Evolutionary conservation across 2,797 vertebrate genomes (phyloP).

Genomic region (Bovichtus diacanthus): DNA sequence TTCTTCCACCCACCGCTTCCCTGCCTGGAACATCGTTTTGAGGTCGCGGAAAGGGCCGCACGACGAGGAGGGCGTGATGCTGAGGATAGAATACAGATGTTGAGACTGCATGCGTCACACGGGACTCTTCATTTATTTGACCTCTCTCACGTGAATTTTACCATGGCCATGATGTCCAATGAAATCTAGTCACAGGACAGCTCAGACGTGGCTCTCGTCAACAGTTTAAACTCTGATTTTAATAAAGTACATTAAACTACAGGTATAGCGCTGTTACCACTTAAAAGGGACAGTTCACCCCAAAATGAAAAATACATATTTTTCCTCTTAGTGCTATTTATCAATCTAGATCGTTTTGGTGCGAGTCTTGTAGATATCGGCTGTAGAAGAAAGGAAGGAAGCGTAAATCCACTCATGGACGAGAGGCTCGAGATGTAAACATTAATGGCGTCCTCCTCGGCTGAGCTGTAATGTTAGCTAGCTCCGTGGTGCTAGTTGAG

Average conservation of each 20-base stretch:
- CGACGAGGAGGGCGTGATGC: conserved; percentile 85
- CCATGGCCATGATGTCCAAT: no score
- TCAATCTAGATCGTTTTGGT: no score
- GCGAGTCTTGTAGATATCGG: no score
- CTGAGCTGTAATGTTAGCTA: no score
- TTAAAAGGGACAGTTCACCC: not conserved
- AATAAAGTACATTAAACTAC: not conserved
- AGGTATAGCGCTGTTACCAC: not conserved
- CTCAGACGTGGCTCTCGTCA: not conserved
- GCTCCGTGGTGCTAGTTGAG: no score
- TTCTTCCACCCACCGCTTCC: conserved; percentile 84
- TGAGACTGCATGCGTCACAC: not conserved
- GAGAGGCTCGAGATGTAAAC: no score
- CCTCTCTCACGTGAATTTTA: not conserved
- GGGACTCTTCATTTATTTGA: not conserved
- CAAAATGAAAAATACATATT: no score
- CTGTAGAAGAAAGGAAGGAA: no score
- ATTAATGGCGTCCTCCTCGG: no score
- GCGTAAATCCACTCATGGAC: no score
- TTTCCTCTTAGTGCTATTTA: no score
- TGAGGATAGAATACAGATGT: conserved; percentile 56
- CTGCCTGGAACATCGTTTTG: conserved; percentile 88
- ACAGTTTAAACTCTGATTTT: not conserved
- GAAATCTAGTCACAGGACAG: not conserved
- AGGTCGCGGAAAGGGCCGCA: conserved; percentile 92